Conservation (phyloP, 2,797 vertebrate species). For the Limosa lapponica region DNA sequence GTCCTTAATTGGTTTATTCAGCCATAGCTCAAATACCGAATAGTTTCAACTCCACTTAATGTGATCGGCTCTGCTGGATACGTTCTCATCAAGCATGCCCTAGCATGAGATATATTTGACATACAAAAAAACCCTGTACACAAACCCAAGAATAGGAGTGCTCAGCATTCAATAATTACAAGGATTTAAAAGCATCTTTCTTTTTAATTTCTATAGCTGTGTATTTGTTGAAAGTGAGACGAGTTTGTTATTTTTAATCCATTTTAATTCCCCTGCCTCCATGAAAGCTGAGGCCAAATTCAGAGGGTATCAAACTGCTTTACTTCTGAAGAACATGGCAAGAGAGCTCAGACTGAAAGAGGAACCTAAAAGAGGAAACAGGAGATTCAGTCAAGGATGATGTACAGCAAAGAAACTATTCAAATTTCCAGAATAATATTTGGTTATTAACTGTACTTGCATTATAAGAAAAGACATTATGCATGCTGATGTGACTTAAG, state of each 20-base stretch:
- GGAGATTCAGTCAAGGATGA: neutral
- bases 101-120: neutral
- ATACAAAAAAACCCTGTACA: neutral
- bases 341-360: neutral
- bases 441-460: neutral
- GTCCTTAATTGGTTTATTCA: constrained; percentile 14
- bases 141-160: neutral
- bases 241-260: neutral
- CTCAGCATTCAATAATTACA: neutral
- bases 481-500: neutral
- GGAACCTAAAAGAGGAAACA: neutral
- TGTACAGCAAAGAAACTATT: neutral
- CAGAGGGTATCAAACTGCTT: neutral
- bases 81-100: neutral
- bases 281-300: neutral
- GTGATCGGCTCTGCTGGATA: neutral
- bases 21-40: neutral
- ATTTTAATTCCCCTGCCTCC: neutral
- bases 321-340: neutral
- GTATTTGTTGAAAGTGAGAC: neutral
- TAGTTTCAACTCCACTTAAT: neutral
- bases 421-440: constrained; percentile 2
- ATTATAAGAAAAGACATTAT: neutral
- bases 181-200: neutral
- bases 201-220: neutral